phyloP scores from a whole-genome alignment of 2,888 invertebrate genomes.

The Andricus curvator region DNA sequence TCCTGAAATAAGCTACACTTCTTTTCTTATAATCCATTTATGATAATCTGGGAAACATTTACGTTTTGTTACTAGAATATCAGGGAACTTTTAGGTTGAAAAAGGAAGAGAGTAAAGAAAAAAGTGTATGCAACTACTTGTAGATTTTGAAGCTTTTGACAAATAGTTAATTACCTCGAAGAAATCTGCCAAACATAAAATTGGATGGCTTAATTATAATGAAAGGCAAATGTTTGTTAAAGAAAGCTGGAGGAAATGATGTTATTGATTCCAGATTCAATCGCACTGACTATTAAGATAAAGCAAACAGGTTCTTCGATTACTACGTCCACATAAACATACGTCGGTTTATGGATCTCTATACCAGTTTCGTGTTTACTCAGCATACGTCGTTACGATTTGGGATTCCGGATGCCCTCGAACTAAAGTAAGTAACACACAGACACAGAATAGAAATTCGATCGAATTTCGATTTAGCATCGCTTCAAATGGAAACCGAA shows the following conservation, averaged over 20 bases:
- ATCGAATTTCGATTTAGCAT: slow-evolving; percentile 30
- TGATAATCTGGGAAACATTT: no score
- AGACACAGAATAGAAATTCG: background rate
- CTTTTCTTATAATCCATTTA: no score
- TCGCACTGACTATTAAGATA: slow-evolving; percentile 25
- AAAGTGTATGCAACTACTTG: no score
- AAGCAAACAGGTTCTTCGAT: slow-evolving; percentile 37
- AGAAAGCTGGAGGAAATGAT: slow-evolving; percentile 34
- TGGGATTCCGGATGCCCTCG: slow-evolving; percentile 22
- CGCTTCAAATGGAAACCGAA: slow-evolving; percentile 16
- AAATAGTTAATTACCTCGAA: no score
- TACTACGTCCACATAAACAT: slow-evolving; percentile 24
- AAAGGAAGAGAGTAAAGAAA: no score
- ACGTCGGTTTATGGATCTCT: slow-evolving; percentile 32
- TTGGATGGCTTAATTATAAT: background rate
- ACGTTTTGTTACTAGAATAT: no score
- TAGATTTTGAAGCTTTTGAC: no score
- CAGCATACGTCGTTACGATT: slow-evolving; percentile 33
- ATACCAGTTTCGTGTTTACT: slow-evolving; percentile 34
- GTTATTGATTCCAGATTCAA: slow-evolving; percentile 15
- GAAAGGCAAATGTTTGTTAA: slow-evolving; percentile 28
- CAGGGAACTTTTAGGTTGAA: no score
- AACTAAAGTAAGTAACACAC: slow-evolving; percentile 20
- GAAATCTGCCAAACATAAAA: no score
- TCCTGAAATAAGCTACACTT: no score